A percentile compares a stretch with the other conserved stretches of the same genome.
Conservation (phyloP, 2,888 invertebrate species). For the Sericinus montela region DNA sequence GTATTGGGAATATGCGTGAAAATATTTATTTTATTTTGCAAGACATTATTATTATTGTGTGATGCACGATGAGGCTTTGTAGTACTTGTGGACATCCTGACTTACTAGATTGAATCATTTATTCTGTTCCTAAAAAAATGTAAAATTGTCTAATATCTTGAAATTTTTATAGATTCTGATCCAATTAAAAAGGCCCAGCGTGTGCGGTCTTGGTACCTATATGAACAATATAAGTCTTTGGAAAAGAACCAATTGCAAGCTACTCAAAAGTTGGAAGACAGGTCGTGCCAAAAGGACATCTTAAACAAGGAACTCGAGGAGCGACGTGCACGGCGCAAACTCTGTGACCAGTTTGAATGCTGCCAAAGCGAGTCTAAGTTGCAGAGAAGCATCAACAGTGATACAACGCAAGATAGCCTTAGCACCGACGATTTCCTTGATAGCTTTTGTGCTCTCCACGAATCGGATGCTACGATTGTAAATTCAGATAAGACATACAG, state of each 20-base stretch:
- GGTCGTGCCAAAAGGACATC: slow-evolving; percentile 52
- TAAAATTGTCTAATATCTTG: too few species aligned
- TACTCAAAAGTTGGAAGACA: slow-evolving; percentile 48
- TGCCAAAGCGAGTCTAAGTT: slow-evolving; percentile 40
- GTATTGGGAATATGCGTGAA: too few species aligned
- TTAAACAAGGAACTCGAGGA: slow-evolving; percentile 56
- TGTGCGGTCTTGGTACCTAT: slow-evolving; percentile 67
- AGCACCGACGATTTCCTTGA: slow-evolving; percentile 53
- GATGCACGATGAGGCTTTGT: too few species aligned
- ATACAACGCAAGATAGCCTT: slow-evolving; percentile 30
- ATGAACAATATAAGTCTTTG: slow-evolving; percentile 65
- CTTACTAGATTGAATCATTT: too few species aligned
- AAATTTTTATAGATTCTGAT: slow-evolving; percentile 41
- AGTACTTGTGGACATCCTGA: too few species aligned
- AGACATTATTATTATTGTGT: too few species aligned
- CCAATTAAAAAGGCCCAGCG: slow-evolving; percentile 51
- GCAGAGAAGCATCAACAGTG: slow-evolving; percentile 29
- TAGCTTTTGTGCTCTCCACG: slow-evolving; percentile 45
- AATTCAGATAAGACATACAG: slow-evolving; percentile 10
- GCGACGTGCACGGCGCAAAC: slow-evolving; percentile 47
- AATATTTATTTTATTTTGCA: too few species aligned
- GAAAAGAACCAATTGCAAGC: slow-evolving; percentile 60
- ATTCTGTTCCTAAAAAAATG: too few species aligned
- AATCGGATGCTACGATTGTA: slow-evolving; percentile 19
- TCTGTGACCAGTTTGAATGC: slow-evolving; percentile 42